Conservation (phyloP, 1,140 invertebrate species). For the Drosophila lacteicornis region DNA sequence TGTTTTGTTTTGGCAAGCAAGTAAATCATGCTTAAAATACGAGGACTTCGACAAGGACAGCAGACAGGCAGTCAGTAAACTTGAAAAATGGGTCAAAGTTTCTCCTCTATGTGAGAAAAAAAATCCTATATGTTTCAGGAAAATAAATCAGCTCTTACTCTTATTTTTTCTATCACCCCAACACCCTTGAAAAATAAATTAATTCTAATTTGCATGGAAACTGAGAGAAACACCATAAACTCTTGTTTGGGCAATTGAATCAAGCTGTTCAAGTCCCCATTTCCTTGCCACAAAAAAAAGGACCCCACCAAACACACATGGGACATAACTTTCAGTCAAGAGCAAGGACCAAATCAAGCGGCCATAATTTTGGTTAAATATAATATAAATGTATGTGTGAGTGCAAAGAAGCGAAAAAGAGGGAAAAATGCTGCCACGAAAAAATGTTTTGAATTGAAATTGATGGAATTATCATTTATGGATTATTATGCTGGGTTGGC, state of each 20-base stretch:
- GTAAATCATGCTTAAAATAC: slow-evolving; percentile 36
- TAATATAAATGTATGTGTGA: not conserved
- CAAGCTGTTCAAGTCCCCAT: not conserved
- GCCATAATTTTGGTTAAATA: slow-evolving; percentile 18
- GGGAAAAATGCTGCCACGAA: not conserved
- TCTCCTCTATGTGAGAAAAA: not conserved
- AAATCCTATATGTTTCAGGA: not conserved
- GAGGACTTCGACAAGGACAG: slow-evolving; percentile 19
- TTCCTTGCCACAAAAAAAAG: not conserved
- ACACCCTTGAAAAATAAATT: not conserved
- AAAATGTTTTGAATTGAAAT: slow-evolving; percentile 11
- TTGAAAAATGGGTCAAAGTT: slow-evolving; percentile 51
- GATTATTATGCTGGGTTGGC: slow-evolving; percentile 10
- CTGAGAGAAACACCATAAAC: not conserved
- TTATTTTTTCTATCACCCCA: not conserved
- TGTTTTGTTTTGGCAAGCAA: slow-evolving; percentile 12
- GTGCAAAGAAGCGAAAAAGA: too few relatives aligned
- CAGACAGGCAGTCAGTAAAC: slow-evolving; percentile 16
- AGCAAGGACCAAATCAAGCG: not conserved
- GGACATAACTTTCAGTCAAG: not conserved
- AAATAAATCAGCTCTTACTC: slow-evolving; percentile 8
- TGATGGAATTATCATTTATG: slow-evolving; percentile 37
- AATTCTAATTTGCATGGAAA: slow-evolving; percentile 25
- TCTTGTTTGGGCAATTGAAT: slow-evolving; percentile 24
- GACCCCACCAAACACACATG: not conserved